These are phyloP conservation scores for Chloroclystis v-ata DNA, from an alignment of 2,888 invertebrate genomes.

Conservation along the genomic window DNA sequence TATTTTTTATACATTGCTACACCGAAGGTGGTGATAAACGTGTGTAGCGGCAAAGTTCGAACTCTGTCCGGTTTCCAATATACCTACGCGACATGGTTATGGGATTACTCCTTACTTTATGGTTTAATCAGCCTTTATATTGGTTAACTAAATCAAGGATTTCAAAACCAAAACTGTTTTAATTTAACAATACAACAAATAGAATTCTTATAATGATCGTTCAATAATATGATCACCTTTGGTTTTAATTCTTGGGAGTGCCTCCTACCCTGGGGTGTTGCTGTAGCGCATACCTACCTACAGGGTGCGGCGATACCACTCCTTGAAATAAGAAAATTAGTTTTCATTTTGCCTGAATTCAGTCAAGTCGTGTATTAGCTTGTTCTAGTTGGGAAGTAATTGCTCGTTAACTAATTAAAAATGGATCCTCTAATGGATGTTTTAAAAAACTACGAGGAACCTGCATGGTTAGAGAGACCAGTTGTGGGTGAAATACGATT, in stretches of 20 bases:
- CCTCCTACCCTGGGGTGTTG: slow-evolving; percentile 25
- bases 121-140: too few species aligned
- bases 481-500: slow-evolving; percentile 83
- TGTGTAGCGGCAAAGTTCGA: slow-evolving; percentile 31
- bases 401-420: slow-evolving; percentile 4
- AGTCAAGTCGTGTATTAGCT: slow-evolving; percentile 36
- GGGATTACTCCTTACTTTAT: too few species aligned
- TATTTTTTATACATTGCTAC: slow-evolving; percentile 17
- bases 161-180: too few species aligned
- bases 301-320: slow-evolving; percentile 70
- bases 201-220: too few species aligned
- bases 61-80: neutral
- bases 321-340: slow-evolving; percentile 66
- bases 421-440: slow-evolving; percentile 68
- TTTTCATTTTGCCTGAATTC: slow-evolving; percentile 47
- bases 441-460: slow-evolving; percentile 68
- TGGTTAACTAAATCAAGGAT: too few species aligned
- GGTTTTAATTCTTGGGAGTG: slow-evolving; percentile 30
- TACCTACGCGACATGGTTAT: too few species aligned
- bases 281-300: slow-evolving; percentile 21
- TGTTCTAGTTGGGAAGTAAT: slow-evolving; percentile 2
- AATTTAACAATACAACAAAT: too few species aligned
- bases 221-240: neutral
- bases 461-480: slow-evolving; percentile 85
- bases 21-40: too few species aligned